Evolutionary conservation across 1,140 invertebrate species (phyloP).

Genomic region (Tachypleus tridentatus): DNA sequence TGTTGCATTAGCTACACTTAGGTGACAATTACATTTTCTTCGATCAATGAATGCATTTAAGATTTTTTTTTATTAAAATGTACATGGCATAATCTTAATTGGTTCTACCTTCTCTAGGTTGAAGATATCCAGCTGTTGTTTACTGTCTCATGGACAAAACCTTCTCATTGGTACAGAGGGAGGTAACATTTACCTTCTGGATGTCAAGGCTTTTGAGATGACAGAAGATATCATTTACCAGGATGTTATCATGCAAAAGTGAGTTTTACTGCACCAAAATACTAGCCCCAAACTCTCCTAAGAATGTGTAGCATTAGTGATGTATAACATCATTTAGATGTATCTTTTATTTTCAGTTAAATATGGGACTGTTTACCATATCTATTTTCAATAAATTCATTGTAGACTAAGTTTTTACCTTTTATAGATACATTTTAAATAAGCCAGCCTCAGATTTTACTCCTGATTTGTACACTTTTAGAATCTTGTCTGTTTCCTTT

Average conservation of each 20-base stretch:
- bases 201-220: conserved; percentile 66
- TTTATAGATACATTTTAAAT: too few relatives aligned
- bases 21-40: too few relatives aligned
- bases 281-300: neutral
- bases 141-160: conserved; percentile 49
- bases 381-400: too few relatives aligned
- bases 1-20: too few relatives aligned
- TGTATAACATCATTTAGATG: neutral
- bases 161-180: conserved; percentile 86
- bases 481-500: too few relatives aligned
- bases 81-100: neutral
- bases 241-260: conserved; percentile 83
- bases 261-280: neutral
- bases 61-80: too few relatives aligned
- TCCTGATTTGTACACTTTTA: too few relatives aligned
- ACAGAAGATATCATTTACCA: conserved; percentile 81
- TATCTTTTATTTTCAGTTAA: too few relatives aligned
- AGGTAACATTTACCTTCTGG: conserved; percentile 82
- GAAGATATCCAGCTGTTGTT: neutral
- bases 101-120: conserved; percentile 24
- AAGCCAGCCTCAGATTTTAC: too few relatives aligned
- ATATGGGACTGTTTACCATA: too few relatives aligned
- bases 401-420: too few relatives aligned
- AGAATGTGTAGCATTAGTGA: neutral
- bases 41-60: too few relatives aligned